A percentile compares a stretch with the other conserved stretches of the same genome.
phyloP scores from a whole-genome alignment of 2,113 vertebrate species.

The Chiloscyllium plagiosum region DNA sequence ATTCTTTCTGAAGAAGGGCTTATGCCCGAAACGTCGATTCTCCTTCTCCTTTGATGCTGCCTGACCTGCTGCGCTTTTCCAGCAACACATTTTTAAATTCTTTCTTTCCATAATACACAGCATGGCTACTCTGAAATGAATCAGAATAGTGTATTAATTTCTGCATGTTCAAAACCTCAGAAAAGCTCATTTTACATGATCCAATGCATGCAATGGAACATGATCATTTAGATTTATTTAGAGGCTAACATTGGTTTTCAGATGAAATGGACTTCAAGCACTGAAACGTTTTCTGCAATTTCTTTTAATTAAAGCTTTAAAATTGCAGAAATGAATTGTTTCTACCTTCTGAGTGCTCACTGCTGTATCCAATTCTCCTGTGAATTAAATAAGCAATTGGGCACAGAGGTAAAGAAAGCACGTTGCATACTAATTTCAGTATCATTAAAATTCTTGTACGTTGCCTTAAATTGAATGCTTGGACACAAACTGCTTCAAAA shows the following conservation, averaged over 20 bases:
- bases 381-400: conserved; percentile 22
- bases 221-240: neutral
- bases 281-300: neutral
- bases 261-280: neutral
- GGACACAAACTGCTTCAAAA: conserved; percentile 11
- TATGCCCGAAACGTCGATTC: no score
- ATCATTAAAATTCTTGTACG: neutral
- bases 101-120: neutral
- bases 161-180: neutral
- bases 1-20: no score
- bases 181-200: conserved; percentile 12
- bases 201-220: neutral
- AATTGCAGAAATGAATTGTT: conserved; percentile 26
- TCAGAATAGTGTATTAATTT: neutral
- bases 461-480: neutral
- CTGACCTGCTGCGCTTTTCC: no score
- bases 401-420: conserved; percentile 15
- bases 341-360: conserved; percentile 18
- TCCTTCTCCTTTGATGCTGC: no score
- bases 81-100: no score
- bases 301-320: conserved; percentile 15
- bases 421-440: conserved; percentile 14
- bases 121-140: neutral
- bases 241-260: conserved; percentile 5
- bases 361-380: neutral